Evolutionary conservation across 2,888 invertebrate species (phyloP).

Genomic region (Nomada lathburiana): DNA sequence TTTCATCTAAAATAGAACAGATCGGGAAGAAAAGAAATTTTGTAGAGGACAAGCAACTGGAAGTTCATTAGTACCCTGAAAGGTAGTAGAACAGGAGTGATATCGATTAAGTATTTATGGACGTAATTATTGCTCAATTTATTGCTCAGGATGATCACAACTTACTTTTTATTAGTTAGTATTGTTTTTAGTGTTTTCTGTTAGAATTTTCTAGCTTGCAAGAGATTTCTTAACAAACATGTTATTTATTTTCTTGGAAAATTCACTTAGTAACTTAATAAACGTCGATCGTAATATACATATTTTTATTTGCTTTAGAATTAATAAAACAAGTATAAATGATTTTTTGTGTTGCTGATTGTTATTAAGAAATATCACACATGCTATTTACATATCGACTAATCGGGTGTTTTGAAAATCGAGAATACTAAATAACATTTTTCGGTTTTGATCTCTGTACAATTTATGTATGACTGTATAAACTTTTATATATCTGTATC

Average conservation of each 20-base stretch:
- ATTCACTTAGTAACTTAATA: no score
- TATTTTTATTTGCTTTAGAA: no score
- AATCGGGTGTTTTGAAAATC: no score
- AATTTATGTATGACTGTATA: neutral
- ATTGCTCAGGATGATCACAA: neutral
- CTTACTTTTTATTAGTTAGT: neutral
- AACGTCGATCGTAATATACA: no score
- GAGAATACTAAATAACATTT: no score
- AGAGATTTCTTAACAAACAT: neutral
- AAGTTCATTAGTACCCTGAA: neutral
- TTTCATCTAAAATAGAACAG: neutral
- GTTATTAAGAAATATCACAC: no score
- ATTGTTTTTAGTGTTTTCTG: neutral
- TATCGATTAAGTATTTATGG: slow-evolving; percentile 5
- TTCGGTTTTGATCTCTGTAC: no score
- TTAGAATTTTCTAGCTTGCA: neutral
- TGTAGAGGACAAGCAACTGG: neutral
- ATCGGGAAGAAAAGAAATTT: slow-evolving; percentile 19
- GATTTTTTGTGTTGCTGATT: no score
- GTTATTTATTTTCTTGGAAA: neutral
- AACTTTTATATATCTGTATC: slow-evolving; percentile 32
- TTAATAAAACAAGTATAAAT: no score
- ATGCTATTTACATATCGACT: no score
- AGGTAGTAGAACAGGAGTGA: neutral
- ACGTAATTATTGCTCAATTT: neutral